Evolutionary conservation across 1,140 invertebrate species (phyloP), one percentile per base, ranked within the genome.

Genomic region (Microplitis demolitor): DNA sequence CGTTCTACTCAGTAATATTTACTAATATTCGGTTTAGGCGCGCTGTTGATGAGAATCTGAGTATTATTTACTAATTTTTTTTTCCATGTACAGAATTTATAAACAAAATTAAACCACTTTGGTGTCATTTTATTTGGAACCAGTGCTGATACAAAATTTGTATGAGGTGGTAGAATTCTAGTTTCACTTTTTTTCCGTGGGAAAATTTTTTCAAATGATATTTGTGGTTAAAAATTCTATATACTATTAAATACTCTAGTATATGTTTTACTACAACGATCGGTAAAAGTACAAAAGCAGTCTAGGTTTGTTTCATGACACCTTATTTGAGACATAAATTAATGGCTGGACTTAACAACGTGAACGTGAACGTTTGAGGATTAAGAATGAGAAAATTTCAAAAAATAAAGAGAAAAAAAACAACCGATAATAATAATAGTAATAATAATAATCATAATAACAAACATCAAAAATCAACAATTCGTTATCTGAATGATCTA

Each of bases 381-480:
- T 24, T 24, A 24, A 24, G 24, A 24, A 24, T 24, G 24, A 24
- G 24, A 24, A 24, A 24, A 24, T 24, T 24, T 24, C 2, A 24
- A 24, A 24, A 24, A 24, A 24, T 24, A 24, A 33, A 6, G 11
- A 67, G n/a, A 24, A 11, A n/a, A 54, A 61, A 13, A 69, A 34
- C n/a, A 63, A 37, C 11, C 24, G 8, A 58, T 24, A 24, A 24
- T 24, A 58, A 61, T 31, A 61, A 62, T 51, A n/a, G n/a, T n/a
- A 60, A 37, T 5, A 13, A 16, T 67, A 34, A 31, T 54, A 68
- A 71, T 67, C 56, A 51, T 66, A 56, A 74, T 61, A 54, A 63
- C 8, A 71, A 74, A 66, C 58, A 69, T 70, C 67, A 74, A 69
- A 74, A 74, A 74, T 74, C 73, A 74, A 71, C 54, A 69, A 50